Evolutionary conservation across 2,797 vertebrate genomes (phyloP), one percentile per base, ranked within the genome.

Genomic region (Myotis vivesi): DNA sequence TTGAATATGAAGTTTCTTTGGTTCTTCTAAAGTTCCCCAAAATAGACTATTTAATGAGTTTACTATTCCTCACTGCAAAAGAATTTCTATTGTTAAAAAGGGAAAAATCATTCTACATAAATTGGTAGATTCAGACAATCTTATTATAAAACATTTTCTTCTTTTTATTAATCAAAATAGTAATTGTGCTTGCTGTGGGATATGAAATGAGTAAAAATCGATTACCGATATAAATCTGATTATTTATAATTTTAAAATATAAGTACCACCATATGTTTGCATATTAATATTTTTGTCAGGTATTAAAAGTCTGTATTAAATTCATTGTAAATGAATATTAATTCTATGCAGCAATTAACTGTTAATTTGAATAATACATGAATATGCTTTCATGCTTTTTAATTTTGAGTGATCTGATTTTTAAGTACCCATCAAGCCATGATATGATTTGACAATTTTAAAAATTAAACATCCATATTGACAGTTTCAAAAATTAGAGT

Each of bases 301-400:
- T 84, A 89, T 72, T 94, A 75, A 94, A 94, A 91, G 49, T 77
- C 49, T 81, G 13, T 41, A 46, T 81, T 96, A 93, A 97, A 87
- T 77, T 62, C 12, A 97, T 77, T 95, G 53, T 87, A 84, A 69
- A 49, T 88, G 33, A 95, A 89, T 95, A 92, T 94, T 97, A 94
- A 95, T 95, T 89, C 94, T 73, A 95, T 89, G 62, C 44, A 91
- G 87, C 79, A 91, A 91, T 91, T 96, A 94, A 30, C 92, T 72
- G 30, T 94, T 97, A 97, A 96, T 88, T 92, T 97, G 94, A 97
- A 97, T 72, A 95, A 89, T 84, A 96, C 68, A 96, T 92, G 89
- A 96, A 33, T 11, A 53, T 73, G 11, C 15, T 93, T 96, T 94
- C 72, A 55, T 96, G 69, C 66, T 96, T 93, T 90, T 76, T 87